These are phyloP conservation scores for Drosophila quadrilineata DNA, from an alignment of 1,140 invertebrate species.

Conservation along the genomic window DNA sequence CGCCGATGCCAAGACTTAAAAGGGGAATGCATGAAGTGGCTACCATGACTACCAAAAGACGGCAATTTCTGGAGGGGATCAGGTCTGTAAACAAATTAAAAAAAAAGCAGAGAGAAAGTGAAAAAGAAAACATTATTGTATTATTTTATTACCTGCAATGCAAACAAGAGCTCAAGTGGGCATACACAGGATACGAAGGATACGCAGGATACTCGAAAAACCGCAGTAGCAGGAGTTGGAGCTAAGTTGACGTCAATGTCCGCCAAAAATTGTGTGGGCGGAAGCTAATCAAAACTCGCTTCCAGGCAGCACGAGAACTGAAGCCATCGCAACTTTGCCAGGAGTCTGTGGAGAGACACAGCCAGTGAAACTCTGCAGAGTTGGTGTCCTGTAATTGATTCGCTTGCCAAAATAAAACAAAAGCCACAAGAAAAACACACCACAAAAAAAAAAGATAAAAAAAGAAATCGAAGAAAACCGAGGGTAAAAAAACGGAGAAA, in stretches of 20 bases:
- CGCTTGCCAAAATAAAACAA: conserved; percentile 19
- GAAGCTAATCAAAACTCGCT: conserved; percentile 75
- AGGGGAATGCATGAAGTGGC: conserved; percentile 23
- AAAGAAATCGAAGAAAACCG: too few relatives aligned
- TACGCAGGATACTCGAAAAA: neutral
- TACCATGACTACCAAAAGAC: conserved; percentile 42
- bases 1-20: conserved; percentile 54
- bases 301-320: conserved; percentile 37
- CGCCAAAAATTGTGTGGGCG: conserved; percentile 40
- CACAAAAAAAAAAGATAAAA: neutral
- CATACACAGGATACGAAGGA: neutral
- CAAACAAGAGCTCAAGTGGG: neutral
- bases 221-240: neutral
- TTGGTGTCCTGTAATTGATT: conserved; percentile 62
- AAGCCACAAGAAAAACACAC: neutral
- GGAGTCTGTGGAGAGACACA: neutral
- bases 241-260: conserved; percentile 18
- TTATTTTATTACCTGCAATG: conserved; percentile 67
- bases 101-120: too few relatives aligned
- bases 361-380: conserved; percentile 3
- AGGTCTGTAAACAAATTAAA: too few relatives aligned
- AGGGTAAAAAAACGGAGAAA: too few relatives aligned
- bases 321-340: neutral
- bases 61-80: conserved; percentile 2
- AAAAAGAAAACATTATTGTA: conserved; percentile 64